Evolutionary conservation across 2,888 invertebrate species (phyloP), one percentile per base, ranked within the genome.

Genomic region (Drosophila atripex): DNA sequence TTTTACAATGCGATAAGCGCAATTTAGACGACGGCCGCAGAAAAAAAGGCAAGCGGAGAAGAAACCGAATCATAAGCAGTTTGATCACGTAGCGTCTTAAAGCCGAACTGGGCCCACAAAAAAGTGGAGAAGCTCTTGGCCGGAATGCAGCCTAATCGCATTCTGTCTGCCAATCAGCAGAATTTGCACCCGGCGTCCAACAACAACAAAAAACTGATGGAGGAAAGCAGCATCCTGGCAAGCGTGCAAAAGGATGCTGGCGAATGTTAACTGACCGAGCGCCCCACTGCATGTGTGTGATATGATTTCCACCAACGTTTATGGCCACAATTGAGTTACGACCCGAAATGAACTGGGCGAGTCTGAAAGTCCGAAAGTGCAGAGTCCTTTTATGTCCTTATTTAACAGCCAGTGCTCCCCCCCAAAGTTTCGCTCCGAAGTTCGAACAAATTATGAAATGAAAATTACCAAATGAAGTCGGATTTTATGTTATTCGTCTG

Each of bases 1-100:
- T 70, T 64, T 76, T 76, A 78, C 71, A 86, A 71, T 78, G 86
- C 87, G 87, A 87, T 83, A 85, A 87, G 87, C 82, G 71, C 78
- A 78, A 84, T 76, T 86, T 64, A 45, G 52, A 59, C 38, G 45
- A 21, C 59, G 47, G 21, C 23, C 32, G 43, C 47, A 55, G 30
- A 49, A 66, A 56, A 49, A 6, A 12, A 49, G 50, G 25, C 51
- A 66, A 32, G 41, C 18, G 6, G 12, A 23, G 32, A 11, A 38
- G 14, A 46, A 8, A 56, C 50, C 16, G 8, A 66, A 47, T 57
- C 69, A 57, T 57, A 32, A 46, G 69, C 51, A 68, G 50, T 59
- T 69, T 47, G 59, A 69, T 70, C 68, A 69, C 71, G 68, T 70
- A 70, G 21, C 39, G 41, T 9, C 68, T 70, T 64, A 41, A 49